These are phyloP conservation scores for Poecilia gillii DNA, from an alignment of 2,797 vertebrate genomes.

Conservation along the genomic window DNA sequence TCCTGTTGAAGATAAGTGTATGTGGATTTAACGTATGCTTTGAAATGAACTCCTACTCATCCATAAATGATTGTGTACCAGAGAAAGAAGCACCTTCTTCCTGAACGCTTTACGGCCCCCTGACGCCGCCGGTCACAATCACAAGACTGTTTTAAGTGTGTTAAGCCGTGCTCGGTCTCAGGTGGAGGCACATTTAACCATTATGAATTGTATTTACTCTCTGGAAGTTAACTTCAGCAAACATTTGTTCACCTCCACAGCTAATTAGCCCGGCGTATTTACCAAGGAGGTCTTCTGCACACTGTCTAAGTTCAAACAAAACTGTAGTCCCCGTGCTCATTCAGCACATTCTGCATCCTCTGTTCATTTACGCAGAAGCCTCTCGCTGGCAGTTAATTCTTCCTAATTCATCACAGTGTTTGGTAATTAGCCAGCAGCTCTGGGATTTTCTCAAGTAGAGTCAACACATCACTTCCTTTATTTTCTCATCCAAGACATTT, in stretches of 20 bases:
- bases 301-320: conserved; percentile 36
- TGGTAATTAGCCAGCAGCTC: conserved; percentile 57
- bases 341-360: conserved; percentile 49
- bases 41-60: background rate
- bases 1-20: background rate
- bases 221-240: conserved; percentile 36
- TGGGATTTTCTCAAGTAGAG: conserved; percentile 48
- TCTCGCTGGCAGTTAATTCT: conserved; percentile 40
- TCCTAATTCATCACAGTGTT: conserved; percentile 59
- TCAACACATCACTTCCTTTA: conserved; percentile 22
- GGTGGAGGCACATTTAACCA: conserved; percentile 4
- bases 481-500: background rate
- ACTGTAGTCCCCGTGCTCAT: conserved; percentile 25
- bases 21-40: background rate
- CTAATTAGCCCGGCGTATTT: conserved; percentile 53
- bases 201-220: conserved; percentile 6
- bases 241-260: conserved; percentile 36
- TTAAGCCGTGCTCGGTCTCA: background rate
- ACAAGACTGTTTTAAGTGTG: background rate
- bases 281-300: conserved; percentile 31
- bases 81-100: background rate
- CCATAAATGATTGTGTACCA: background rate
- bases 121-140: background rate
- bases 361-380: conserved; percentile 48
- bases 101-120: background rate